phyloP scores from a whole-genome alignment of 1,140 invertebrate species.

The Bombus turneri region DNA sequence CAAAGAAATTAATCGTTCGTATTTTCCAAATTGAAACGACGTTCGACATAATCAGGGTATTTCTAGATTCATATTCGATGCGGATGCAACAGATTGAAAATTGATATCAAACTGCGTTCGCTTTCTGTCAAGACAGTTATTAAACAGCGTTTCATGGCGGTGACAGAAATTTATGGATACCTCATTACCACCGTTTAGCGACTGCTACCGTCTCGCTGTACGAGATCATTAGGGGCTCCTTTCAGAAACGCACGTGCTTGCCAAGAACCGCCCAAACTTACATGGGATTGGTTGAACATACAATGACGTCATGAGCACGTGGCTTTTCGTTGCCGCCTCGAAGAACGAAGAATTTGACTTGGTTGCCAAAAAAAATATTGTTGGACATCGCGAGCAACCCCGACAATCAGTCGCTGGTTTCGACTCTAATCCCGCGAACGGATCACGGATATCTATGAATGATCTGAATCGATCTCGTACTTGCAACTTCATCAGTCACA shows the following conservation, averaged over 20 bases:
- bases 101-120: slow-evolving; percentile 48
- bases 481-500: background rate
- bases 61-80: background rate
- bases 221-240: slow-evolving; percentile 75
- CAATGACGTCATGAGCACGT: slow-evolving; percentile 73
- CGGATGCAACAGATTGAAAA: slow-evolving; percentile 20
- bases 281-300: slow-evolving; percentile 45
- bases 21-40: background rate
- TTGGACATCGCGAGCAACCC: slow-evolving; percentile 60
- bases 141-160: slow-evolving; percentile 61
- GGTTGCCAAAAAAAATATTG: slow-evolving; percentile 72
- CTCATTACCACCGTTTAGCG: slow-evolving; percentile 76
- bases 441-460: slow-evolving; percentile 43
- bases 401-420: slow-evolving; percentile 65
- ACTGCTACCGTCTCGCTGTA: slow-evolving; percentile 60
- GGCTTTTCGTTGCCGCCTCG: slow-evolving; percentile 71
- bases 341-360: slow-evolving; percentile 68
- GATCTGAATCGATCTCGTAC: background rate
- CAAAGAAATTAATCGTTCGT: background rate
- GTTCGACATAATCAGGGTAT: too few relatives aligned
- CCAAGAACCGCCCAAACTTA: slow-evolving; percentile 77
- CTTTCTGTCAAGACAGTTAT: slow-evolving; percentile 58
- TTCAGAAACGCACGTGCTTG: slow-evolving; percentile 71
- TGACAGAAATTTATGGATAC: slow-evolving; percentile 72
- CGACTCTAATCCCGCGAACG: slow-evolving; percentile 63